Conservation (phyloP, 2,797 vertebrate species). For the Sarcophilus harrisii region DNA sequence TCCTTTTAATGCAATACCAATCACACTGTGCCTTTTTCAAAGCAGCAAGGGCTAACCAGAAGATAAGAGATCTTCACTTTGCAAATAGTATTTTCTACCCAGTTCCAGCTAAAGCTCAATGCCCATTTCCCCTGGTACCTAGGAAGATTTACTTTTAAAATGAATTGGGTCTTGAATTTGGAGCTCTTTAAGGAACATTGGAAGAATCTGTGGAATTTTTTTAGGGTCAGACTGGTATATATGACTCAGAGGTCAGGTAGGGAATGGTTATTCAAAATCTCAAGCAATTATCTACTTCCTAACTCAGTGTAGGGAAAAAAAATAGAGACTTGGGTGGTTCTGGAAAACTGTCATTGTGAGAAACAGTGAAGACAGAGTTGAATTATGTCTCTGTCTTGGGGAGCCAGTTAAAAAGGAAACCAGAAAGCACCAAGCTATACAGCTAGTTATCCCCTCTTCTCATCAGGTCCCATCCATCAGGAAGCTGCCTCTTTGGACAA, state of each 20-base stretch:
- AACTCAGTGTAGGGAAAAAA: neutral
- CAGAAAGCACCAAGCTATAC: neutral
- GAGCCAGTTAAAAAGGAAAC: neutral
- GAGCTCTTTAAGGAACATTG: neutral
- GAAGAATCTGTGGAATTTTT: neutral
- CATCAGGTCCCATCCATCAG: neutral
- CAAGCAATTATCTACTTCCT: neutral
- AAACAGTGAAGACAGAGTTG: accelerated
- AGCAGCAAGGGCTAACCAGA: neutral
- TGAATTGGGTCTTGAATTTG: neutral
- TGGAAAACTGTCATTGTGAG: neutral
- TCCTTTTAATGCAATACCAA: neutral
- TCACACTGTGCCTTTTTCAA: neutral
- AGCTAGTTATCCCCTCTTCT: neutral
- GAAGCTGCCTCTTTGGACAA: neutral
- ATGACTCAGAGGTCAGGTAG: neutral
- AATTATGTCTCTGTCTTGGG: accelerated
- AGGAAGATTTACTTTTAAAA: neutral
- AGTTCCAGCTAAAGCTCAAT: neutral
- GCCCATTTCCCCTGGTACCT: neutral
- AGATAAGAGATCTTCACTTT: neutral
- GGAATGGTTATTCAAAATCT: neutral
- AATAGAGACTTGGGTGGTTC: neutral
- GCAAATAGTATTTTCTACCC: neutral
- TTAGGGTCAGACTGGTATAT: neutral